Evolutionary conservation across 2,888 invertebrate genomes (phyloP).

Genomic region (Sminthurinus aureus): DNA sequence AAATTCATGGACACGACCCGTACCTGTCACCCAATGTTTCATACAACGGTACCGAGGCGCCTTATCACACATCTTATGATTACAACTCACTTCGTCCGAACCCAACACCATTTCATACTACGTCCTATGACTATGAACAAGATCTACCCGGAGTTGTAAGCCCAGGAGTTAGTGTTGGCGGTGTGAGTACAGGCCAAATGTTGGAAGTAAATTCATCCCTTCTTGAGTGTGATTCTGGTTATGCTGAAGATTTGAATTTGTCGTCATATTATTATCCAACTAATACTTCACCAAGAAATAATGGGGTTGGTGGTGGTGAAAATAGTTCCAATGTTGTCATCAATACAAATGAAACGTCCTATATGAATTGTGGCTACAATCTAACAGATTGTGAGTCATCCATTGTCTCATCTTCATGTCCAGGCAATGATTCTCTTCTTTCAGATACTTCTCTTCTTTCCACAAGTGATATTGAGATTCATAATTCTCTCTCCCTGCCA

Average conservation of each 20-base stretch:
- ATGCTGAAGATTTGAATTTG: constrained; percentile 53
- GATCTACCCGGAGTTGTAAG: constrained; percentile 44
- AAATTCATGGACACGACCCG: constrained; percentile 53
- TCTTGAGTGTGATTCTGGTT: constrained; percentile 57
- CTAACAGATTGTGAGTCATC: constrained; percentile 28
- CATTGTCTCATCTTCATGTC: constrained; percentile 20
- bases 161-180: constrained; percentile 27
- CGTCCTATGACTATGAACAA: constrained; percentile 58
- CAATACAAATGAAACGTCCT: constrained; percentile 40
- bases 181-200: constrained; percentile 33
- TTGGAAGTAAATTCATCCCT: constrained; percentile 37
- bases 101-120: constrained; percentile 59
- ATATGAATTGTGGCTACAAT: constrained; percentile 38
- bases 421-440: constrained; percentile 9
- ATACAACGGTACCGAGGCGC: constrained; percentile 39
- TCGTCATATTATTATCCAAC: constrained; percentile 55
- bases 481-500: constrained; percentile 23
- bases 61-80: constrained; percentile 50
- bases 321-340: constrained; percentile 11
- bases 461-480: constrained; percentile 49
- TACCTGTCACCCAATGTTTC: constrained; percentile 57
- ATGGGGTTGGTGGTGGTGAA: constrained; percentile 22
- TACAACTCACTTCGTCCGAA: constrained; percentile 56
- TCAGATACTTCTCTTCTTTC: constrained; percentile 32
- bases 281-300: constrained; percentile 21